Percentiles rank a stretch among this genome's conserved stretches.
Evolutionary conservation across 2,797 vertebrate species (phyloP).

Genomic region (Siniperca obscura): DNA sequence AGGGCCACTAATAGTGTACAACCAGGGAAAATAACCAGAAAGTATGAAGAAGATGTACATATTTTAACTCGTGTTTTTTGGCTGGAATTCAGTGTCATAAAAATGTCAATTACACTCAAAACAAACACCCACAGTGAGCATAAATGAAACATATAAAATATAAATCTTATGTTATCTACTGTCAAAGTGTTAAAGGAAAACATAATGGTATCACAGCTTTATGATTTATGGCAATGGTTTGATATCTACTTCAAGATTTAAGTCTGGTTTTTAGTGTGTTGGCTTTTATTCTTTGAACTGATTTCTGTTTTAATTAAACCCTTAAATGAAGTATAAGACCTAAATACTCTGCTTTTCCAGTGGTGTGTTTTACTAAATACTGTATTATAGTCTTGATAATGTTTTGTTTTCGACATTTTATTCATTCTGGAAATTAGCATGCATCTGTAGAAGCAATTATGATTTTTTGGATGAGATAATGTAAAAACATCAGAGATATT

Average conservation of each 20-base stretch:
- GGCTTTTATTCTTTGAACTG: constrained; percentile 5
- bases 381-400: not conserved
- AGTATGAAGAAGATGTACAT: not conserved
- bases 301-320: constrained; percentile 22
- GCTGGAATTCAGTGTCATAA: not conserved
- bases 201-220: not conserved
- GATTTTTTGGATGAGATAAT: not conserved
- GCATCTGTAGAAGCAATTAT: not conserved
- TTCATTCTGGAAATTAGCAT: not conserved
- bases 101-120: not conserved
- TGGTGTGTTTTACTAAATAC: not conserved
- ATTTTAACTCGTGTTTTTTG: not conserved
- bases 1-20: not conserved
- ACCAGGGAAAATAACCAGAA: not conserved
- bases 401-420: not conserved
- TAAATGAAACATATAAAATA: not conserved
- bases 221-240: not conserved
- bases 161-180: not conserved
- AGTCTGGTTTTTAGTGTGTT: constrained; percentile 13
- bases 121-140: not conserved
- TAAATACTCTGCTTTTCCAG: not conserved
- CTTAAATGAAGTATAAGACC: not conserved
- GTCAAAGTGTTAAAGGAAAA: not conserved
- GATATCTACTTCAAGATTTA: not conserved
- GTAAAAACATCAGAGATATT: not conserved